These are phyloP conservation scores for Indri indri DNA, from an alignment of 2,113 vertebrate species.

Conservation along the genomic window DNA sequence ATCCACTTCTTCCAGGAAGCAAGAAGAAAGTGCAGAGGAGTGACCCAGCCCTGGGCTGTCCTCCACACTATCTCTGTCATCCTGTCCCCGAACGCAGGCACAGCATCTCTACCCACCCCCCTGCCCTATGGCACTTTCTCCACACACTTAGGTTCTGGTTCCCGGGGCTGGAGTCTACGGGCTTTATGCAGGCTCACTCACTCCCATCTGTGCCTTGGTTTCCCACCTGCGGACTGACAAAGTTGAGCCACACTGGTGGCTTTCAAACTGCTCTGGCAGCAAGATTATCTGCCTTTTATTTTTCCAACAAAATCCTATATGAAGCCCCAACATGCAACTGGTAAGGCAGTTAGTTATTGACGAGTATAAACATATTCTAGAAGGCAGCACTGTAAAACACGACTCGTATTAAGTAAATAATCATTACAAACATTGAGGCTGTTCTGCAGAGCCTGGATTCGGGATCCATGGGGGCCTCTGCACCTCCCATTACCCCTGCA, in stretches of 20 bases:
- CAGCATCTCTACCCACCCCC: background rate
- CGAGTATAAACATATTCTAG: background rate
- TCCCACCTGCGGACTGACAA: background rate
- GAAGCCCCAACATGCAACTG: background rate
- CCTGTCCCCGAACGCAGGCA: background rate
- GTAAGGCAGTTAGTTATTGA: background rate
- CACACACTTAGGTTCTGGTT: background rate
- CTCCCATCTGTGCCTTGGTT: background rate
- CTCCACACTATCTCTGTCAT: background rate
- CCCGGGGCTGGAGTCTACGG: background rate
- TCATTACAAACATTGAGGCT: background rate
- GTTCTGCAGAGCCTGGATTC: background rate
- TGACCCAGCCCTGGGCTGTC: background rate
- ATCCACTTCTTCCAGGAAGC: conserved; percentile 80
- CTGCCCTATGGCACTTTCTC: background rate
- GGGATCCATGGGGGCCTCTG: background rate
- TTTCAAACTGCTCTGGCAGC: background rate
- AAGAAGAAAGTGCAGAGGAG: background rate
- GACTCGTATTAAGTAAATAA: background rate
- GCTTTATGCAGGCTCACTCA: background rate
- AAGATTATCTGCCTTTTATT: background rate
- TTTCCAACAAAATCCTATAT: background rate
- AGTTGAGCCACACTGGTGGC: background rate
- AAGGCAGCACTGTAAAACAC: background rate
- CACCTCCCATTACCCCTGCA: background rate